These are phyloP conservation scores for Liopterus haemorrhoidalis DNA, from an alignment of 2,888 invertebrate species.

Conservation along the genomic window DNA sequence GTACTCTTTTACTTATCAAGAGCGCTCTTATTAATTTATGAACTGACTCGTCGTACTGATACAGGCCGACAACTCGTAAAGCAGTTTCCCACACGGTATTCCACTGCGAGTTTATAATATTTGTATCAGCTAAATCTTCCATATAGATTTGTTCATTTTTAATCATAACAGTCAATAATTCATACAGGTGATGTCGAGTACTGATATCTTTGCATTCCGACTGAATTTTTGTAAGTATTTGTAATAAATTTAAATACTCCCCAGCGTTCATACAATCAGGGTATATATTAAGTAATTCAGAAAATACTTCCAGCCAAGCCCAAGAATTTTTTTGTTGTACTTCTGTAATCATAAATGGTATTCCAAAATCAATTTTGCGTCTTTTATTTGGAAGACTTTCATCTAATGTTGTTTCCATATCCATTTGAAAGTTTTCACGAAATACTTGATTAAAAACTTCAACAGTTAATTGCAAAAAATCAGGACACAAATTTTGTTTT, in stretches of 20 bases:
- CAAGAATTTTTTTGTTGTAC: conserved; percentile 42
- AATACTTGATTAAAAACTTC: conserved; percentile 44
- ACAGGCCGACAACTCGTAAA: conserved; percentile 46
- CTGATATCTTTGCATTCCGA: conserved; percentile 39
- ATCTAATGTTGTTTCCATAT: conserved; percentile 28
- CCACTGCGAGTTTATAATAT: conserved; percentile 38
- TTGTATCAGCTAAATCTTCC: conserved; percentile 26
- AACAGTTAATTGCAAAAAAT: conserved; percentile 38
- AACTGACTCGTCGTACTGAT: conserved; percentile 44
- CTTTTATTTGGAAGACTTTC: conserved; percentile 35
- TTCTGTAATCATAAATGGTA: conserved; percentile 38
- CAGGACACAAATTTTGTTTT: conserved; percentile 29
- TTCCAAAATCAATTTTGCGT: conserved; percentile 34
- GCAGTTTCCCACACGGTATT: conserved; percentile 43
- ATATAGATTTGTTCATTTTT: conserved; percentile 34
- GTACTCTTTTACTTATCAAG: conserved; percentile 38
- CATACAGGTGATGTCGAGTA: conserved; percentile 41
- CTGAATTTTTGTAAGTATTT: conserved; percentile 41
- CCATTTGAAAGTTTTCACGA: conserved; percentile 25
- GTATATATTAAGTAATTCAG: conserved; percentile 42
- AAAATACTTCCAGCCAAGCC: conserved; percentile 39
- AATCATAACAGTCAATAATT: conserved; percentile 39
- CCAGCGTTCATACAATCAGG: conserved; percentile 41
- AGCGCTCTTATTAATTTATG: conserved; percentile 46
- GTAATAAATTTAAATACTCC: conserved; percentile 42